Evolutionary conservation across 2,888 invertebrate species (phyloP).

Genomic region (Lottia scabra): DNA sequence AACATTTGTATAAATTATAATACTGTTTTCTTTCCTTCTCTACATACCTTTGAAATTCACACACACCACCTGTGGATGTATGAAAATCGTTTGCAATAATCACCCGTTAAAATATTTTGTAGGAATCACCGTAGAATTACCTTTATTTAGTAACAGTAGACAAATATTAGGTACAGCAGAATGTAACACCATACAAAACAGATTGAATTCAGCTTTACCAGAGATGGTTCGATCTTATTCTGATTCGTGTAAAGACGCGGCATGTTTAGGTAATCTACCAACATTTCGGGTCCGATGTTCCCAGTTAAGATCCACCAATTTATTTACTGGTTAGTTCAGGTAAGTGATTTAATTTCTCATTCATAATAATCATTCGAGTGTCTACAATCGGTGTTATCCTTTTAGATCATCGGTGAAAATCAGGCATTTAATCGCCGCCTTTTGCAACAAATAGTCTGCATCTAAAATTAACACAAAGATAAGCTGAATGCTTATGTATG

Average conservation of each 20-base stretch:
- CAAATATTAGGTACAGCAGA: background rate
- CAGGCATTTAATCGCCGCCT: too few relatives aligned
- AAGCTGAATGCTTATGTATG: too few relatives aligned
- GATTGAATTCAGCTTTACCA: background rate
- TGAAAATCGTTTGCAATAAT: background rate
- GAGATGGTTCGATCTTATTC: background rate
- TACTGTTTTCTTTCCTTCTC: too few relatives aligned
- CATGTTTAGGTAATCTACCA: background rate
- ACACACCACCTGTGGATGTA: too few relatives aligned
- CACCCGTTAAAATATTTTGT: background rate
- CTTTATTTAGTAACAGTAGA: background rate
- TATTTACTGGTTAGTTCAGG: too few relatives aligned
- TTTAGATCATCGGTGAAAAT: too few relatives aligned
- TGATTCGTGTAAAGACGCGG: background rate
- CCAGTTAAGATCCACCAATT: background rate
- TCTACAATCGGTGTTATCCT: too few relatives aligned
- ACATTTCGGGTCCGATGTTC: background rate
- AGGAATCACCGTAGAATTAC: background rate
- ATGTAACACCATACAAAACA: background rate
- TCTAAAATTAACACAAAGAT: too few relatives aligned
- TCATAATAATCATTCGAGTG: background rate
- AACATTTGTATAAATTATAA: too few relatives aligned
- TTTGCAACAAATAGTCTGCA: too few relatives aligned
- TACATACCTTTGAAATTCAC: too few relatives aligned
- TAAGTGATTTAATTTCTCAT: background rate